Evolutionary conservation across 1,140 invertebrate species (phyloP).

Genomic region (Papilio glaucus): DNA sequence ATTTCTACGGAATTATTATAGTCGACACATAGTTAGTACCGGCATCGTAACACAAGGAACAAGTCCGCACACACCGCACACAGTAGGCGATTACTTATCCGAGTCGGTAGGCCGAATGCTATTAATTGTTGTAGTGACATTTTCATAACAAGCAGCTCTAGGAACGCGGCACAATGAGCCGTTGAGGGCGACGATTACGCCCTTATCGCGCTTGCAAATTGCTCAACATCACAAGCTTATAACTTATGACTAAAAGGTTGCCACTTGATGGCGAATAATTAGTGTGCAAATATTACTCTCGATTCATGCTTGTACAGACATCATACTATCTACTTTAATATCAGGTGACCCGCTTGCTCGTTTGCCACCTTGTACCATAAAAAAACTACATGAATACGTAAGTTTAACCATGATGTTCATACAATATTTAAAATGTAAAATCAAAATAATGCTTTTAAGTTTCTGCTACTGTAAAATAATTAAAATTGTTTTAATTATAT

Average conservation of each 20-base stretch:
- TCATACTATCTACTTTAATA: too few species aligned
- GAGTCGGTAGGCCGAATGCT: slow-evolving; percentile 24
- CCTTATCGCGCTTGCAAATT: slow-evolving; percentile 18
- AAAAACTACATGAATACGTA: too few species aligned
- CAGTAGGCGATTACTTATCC: slow-evolving; percentile 27
- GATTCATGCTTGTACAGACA: too few species aligned
- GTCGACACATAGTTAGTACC: background rate
- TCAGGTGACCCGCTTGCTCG: too few species aligned
- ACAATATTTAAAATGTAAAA: too few species aligned
- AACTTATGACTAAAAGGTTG: background rate
- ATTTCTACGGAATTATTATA: background rate
- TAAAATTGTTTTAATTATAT: background rate
- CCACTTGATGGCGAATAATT: too few species aligned
- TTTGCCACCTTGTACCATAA: too few species aligned
- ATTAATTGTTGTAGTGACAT: slow-evolving; percentile 32
- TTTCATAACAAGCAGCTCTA: slow-evolving; percentile 40
- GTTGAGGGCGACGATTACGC: slow-evolving; percentile 13
- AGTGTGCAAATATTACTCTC: too few species aligned
- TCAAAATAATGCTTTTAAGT: too few species aligned
- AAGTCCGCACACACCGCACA: background rate
- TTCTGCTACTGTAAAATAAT: too few species aligned
- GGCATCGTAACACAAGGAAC: background rate
- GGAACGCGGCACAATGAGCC: slow-evolving; percentile 42
- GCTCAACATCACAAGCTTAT: background rate
- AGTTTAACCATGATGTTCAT: too few species aligned